phyloP scores from a whole-genome alignment of 2,797 vertebrate species.

The Tenualosa ilisha region DNA sequence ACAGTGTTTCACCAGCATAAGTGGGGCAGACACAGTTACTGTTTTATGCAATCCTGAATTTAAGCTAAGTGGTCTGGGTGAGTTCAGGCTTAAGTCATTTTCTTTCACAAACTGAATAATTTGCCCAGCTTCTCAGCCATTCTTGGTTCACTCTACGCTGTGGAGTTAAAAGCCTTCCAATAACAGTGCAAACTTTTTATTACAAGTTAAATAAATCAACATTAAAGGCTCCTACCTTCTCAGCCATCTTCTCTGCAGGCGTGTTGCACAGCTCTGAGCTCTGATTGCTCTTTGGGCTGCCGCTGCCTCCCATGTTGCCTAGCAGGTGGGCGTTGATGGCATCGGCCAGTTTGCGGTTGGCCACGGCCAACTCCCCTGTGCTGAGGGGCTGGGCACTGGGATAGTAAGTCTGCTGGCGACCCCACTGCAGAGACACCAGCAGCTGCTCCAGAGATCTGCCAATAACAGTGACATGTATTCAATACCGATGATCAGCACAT shows the following conservation, averaged over 20 bases:
- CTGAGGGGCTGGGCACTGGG: slow-evolving; percentile 85
- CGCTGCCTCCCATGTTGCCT: slow-evolving; percentile 74
- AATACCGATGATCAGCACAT: background rate
- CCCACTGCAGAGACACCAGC: slow-evolving; percentile 93
- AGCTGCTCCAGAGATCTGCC: slow-evolving; percentile 90
- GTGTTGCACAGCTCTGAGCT: slow-evolving; percentile 83
- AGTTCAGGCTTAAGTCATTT: too few relatives aligned
- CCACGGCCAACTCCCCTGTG: slow-evolving; percentile 84
- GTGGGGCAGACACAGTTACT: background rate
- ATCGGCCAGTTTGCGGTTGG: slow-evolving; percentile 86
- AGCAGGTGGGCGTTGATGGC: slow-evolving; percentile 89
- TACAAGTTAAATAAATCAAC: background rate
- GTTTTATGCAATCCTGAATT: background rate
- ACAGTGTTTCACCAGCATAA: background rate
- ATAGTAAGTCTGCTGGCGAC: slow-evolving; percentile 90
- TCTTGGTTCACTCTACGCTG: background rate
- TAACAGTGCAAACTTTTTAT: background rate
- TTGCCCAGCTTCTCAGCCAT: background rate
- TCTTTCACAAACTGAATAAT: background rate
- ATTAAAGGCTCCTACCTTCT: slow-evolving; percentile 76
- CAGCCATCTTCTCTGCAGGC: slow-evolving; percentile 97
- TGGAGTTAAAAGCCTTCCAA: background rate
- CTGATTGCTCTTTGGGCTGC: slow-evolving; percentile 63
- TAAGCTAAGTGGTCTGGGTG: too few relatives aligned
- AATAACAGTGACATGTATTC: background rate